These are phyloP conservation scores for Stratiolaelaps scimitus DNA, from an alignment of 1,140 invertebrate genomes.

Conservation along the genomic window DNA sequence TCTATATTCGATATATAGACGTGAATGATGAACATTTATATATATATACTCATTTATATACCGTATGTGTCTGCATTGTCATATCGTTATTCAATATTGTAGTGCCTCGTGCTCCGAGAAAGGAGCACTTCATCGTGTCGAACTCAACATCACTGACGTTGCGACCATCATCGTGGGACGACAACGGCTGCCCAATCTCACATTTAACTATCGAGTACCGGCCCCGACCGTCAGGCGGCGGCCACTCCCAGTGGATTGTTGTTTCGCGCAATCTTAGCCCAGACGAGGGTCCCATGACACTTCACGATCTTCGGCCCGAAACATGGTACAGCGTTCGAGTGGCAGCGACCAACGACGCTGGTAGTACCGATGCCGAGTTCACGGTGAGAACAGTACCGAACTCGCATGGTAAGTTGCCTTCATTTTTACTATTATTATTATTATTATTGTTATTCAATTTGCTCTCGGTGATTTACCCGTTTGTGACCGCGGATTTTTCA, in stretches of 20 bases:
- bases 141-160: conserved; percentile 27
- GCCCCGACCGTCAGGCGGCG: conserved; percentile 36
- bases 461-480: no score
- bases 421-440: no score
- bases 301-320: conserved; percentile 45
- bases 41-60: no score
- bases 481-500: no score
- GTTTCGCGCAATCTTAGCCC: conserved; percentile 41
- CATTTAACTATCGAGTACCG: conserved; percentile 63
- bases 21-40: no score
- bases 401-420: conserved; percentile 53
- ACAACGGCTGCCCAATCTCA: conserved; percentile 51
- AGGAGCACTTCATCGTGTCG: conserved; percentile 27
- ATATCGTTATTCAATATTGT: neutral
- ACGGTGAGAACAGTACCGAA: conserved; percentile 86
- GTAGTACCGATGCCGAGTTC: conserved; percentile 42
- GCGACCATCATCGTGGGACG: conserved; percentile 27
- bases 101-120: conserved; percentile 23
- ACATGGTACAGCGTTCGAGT: conserved; percentile 43
- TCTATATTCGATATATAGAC: no score
- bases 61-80: no score
- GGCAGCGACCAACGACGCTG: conserved; percentile 42
- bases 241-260: conserved; percentile 21
- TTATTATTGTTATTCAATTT: no score
- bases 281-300: conserved; percentile 46